Base-by-base conservation (phyloP, 2,797 vertebrate genomes). In the Bovichtus diacanthus region DNA sequence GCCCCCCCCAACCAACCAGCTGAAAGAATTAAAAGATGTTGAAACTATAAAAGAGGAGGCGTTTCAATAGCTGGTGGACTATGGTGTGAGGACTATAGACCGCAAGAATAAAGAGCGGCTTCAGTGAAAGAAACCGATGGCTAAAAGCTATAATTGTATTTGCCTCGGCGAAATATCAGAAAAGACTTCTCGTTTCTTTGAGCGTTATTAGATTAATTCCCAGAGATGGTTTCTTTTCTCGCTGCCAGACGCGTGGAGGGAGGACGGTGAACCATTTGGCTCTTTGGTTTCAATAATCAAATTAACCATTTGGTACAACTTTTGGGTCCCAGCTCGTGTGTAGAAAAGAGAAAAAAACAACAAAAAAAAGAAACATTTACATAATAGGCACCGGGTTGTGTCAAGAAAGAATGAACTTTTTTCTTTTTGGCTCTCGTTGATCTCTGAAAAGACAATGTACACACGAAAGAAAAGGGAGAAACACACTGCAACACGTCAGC, bases 261-360 rank as follows among this genome's bases (percentile, higher is more conserved):
- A 97, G 95, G 97, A 96, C 94, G 96, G 95, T 93, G 96, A 92
- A 95, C 95, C 97, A 97, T 97, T 98, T 97, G 97, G 96, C 90
- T 96, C 97, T 97, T 97, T 98, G 96, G 96, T 96, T 96, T 92
- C 90, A 95, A 92, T 99, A 99, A 99, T 99, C 95, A 93, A 97
- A 99, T 99, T 97, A 99, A 95, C 95, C 96, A 97, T 98, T 98
- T 97, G 96, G 90, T 95, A 97, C 97, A 98, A 97, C 94, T 96
- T 97, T 96, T 94, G 73, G 94, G 95, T 94, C 95, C 91, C 94
- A 96, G 94, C 96, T 97, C 97, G 96, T 95, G 97, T 97, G 97
- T 95, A 93, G 95, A 97, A 95, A 96, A 90, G 92, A 92, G 95
- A 94, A 96, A 96, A 95, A 96, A 96, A 95, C 92, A 85, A 90